These are phyloP conservation scores for Cyprinodon variegatus DNA, from an alignment of 2,113 vertebrate genomes.

Conservation along the genomic window DNA sequence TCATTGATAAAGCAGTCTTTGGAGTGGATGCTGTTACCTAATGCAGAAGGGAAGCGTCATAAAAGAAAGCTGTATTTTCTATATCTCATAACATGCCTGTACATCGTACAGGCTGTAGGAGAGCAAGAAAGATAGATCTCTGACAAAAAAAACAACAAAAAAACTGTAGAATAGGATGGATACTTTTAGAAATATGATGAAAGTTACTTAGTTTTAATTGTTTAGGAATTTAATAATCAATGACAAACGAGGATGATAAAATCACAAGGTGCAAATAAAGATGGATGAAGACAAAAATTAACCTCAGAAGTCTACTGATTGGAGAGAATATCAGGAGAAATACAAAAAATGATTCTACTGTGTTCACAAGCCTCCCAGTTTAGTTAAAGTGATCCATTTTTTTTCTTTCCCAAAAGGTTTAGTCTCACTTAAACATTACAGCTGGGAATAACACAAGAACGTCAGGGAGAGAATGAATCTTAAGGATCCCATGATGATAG, in stretches of 20 bases:
- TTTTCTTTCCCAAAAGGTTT: background rate
- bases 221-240: background rate
- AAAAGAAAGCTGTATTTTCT: too few species aligned
- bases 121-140: background rate
- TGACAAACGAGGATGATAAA: constrained; percentile 51
- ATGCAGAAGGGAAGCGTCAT: too few species aligned
- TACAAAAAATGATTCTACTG: constrained; percentile 28
- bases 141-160: background rate
- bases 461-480: background rate
- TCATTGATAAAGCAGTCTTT: too few species aligned
- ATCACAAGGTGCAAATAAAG: constrained; percentile 13
- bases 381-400: background rate
- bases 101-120: background rate
- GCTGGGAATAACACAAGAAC: constrained; percentile 37
- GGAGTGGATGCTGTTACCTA: too few species aligned
- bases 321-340: constrained; percentile 15
- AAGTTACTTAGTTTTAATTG: background rate
- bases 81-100: too few species aligned
- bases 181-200: background rate
- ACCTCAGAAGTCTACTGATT: constrained; percentile 18
- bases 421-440: constrained; percentile 45
- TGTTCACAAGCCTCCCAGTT: constrained; percentile 21
- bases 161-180: background rate
- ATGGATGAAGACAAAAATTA: constrained; percentile 31
- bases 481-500: constrained; percentile 44